Percentiles rank a stretch among this genome's conserved stretches.
Conservation (phyloP, 2,888 invertebrate genomes). For the Phaedon cochleariae region DNA sequence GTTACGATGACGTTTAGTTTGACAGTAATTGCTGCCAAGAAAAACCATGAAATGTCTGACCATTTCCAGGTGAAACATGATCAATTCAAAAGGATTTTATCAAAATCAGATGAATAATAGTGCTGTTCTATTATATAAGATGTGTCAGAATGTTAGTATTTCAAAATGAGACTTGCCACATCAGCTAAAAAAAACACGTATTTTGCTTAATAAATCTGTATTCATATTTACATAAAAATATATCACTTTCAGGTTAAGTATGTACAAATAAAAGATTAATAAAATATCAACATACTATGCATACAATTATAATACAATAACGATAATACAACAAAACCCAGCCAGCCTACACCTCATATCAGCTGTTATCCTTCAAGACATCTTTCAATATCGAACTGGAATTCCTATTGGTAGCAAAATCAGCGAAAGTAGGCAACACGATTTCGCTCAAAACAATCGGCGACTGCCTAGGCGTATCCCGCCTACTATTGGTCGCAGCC, state of each 20-base stretch:
- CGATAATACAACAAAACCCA: no score
- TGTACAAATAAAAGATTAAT: neutral
- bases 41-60: no score
- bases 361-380: slow-evolving; percentile 68
- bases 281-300: neutral
- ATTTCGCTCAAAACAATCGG: slow-evolving; percentile 65
- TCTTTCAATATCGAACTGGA: slow-evolving; percentile 71
- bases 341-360: neutral
- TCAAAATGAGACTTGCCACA: no score
- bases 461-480: slow-evolving; percentile 61
- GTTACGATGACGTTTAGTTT: no score
- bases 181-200: no score
- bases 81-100: no score
- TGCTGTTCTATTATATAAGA: no score
- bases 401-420: slow-evolving; percentile 67
- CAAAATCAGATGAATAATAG: no score
- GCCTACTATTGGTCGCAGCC: slow-evolving; percentile 37
- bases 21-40: no score
- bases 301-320: slow-evolving; percentile 7
- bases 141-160: no score
- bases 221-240: neutral
- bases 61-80: no score
- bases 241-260: neutral
- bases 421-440: slow-evolving; percentile 66
- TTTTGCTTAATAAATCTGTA: no score